These are phyloP conservation scores for Scaptomyza polygonia DNA, from an alignment of 2,888 invertebrate species.

Conservation along the genomic window DNA sequence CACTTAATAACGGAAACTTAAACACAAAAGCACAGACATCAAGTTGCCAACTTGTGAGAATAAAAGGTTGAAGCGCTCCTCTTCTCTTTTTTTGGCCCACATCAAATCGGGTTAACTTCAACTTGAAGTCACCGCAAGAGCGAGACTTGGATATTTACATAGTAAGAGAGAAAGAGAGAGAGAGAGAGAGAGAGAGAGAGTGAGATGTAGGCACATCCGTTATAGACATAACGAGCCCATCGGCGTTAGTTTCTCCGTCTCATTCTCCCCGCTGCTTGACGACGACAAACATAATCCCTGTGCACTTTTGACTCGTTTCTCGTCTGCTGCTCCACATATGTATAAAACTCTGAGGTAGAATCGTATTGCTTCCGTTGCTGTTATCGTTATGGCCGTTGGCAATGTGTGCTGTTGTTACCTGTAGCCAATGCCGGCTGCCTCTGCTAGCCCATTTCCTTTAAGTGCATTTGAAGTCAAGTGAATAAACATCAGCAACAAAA, in stretches of 20 bases:
- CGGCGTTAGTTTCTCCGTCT: constrained; percentile 30
- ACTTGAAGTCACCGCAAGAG: constrained; percentile 1
- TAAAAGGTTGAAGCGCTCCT: too few relatives aligned
- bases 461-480: constrained; percentile 72
- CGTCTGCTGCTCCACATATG: constrained; percentile 58
- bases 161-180: too few relatives aligned
- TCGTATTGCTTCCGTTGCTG: constrained; percentile 51
- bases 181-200: neutral
- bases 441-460: constrained; percentile 70
- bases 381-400: constrained; percentile 31
- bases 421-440: constrained; percentile 56
- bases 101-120: constrained; percentile 41
- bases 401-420: constrained; percentile 19
- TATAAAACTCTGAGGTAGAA: constrained; percentile 25
- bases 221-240: constrained; percentile 56
- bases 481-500: constrained; percentile 51
- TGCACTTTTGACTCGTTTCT: constrained; percentile 63
- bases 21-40: neutral
- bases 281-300: constrained; percentile 47
- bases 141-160: neutral
- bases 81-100: constrained; percentile 44
- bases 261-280: neutral
- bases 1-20: too few relatives aligned
- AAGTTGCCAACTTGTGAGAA: too few relatives aligned
- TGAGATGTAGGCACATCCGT: constrained; percentile 47